Base-by-base conservation (phyloP, 2,888 invertebrate species). In the Diaphora mendica region DNA sequence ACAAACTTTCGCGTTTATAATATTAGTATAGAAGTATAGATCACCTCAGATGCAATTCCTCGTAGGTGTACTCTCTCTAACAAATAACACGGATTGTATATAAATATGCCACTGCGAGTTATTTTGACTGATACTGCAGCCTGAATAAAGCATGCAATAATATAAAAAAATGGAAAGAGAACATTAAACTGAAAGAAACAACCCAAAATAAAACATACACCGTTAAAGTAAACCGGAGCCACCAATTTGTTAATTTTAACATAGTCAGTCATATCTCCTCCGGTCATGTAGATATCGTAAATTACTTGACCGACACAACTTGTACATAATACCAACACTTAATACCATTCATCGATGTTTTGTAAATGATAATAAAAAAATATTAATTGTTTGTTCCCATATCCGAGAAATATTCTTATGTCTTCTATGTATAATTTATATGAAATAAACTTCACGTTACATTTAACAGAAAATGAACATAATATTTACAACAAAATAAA, bases 401-500 rank as follows among this genome's bases (percentile, higher is more conserved):
- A 70, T 77, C 74, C 75, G 26, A 72, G 73, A 75, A 5, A 64
- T 64, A 44, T 30, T 44, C 64, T 70, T 70, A 70, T 44, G 20
- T 62, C 35, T 55, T 75, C 72, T 77, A 70, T 78, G 76, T 79
- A 77, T 75, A 76, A 79, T 81, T 79, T 66, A 70, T 73, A 82
- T 66, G 66, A 79, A 81, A 78, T 82, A 77, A 83, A 76, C 73
- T 78, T 15, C 70, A 78, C 68, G 73, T 70, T 71, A 72, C 59
- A 76, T 79, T 78, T 74, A 77, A 81, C 77, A 70, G 77, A 78
- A 77, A 81, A 68, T 76, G 64, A 81, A 79, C 69, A 74, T 64
- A 81, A 79, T 76, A 70, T 79, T 78, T 74, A 78, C 75, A 86
- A 86, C 82, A 71, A 83, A 86, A 85, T 80, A 85, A 83, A 84